Base-by-base conservation (phyloP, 2,888 invertebrate genomes). In the Sarcophaga carnaria region DNA sequence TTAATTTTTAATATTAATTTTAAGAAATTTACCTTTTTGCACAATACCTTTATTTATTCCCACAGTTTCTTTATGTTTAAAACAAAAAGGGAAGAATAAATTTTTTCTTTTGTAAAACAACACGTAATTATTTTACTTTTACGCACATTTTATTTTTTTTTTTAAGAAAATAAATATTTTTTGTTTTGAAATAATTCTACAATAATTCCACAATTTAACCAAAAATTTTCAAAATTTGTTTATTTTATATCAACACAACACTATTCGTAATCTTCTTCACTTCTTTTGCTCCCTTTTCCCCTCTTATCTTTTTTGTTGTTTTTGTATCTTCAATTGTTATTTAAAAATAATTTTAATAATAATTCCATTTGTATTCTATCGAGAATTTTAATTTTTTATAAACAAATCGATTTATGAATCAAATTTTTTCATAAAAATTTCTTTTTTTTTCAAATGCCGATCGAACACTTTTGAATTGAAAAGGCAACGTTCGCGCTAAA, bases 291-390 rank as follows among this genome's bases (percentile, higher is more conserved):
- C 2, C 37, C 3, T 37, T 37, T 37, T 37, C 37, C 0, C 1
- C 37, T 37, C 14, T 25, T 75, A 11, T 20, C 37, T 20, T 37
- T 22, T 20, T 49, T 49, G 17, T 62, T 62, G 25, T 49, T 75
- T 69, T 45, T 11, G n/a, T 49, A 12, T 14, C 60, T 25, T 66
- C 25, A 54, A 78, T 81, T 77, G 66, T 71, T 83, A 70, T 80
- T 80, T 78, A 45, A 17, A 86, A 67, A 60, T 71, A 27, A 20
- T 75, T 78, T 69, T 69, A 17, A 4, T 66, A 76, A 86, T 67
- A 77, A 83, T 81, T 78, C 75, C 84, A 84, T 87, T 81, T 79
- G 84, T 81, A 87, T 78, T 77, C 54, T 47, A 54, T 37, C 27
- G 37, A 54, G 12, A 14, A 54, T 59, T 64, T 27, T 63, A 17